Evolutionary conservation across 53 echinoderm and acorn worm genomes (phyloP), one percentile per base, ranked within the genome.

Genomic region (Arbacia lixula): DNA sequence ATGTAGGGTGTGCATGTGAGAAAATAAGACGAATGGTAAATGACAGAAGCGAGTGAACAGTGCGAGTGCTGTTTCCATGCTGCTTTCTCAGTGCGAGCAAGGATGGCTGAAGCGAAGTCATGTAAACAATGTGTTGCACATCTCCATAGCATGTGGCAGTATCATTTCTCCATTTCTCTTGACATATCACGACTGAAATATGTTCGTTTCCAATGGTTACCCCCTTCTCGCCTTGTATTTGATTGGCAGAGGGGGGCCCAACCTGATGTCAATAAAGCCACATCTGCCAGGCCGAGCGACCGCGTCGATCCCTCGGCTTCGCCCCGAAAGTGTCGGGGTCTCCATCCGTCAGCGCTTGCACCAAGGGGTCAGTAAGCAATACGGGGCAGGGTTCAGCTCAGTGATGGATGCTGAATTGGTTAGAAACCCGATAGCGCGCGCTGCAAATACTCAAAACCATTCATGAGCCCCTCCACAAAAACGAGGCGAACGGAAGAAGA

Each of bases 331-430:
- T 55, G 21, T 55, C 24, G 76, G 76, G 76, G 76, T 60, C 79
- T 41, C 60, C 79, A 79, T 79, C 79, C 79, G 41, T 79, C 79
- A 79, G 79, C 79, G 31, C 79, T 6, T 36, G 60, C 61, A 58
- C 39, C 79, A 56, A 58, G 79, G 79, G 79, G 79, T 79, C 79
- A 79, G 79, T 40, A 79, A 60, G 60, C 60, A 79, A 79, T 79
- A 79, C 79, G 60, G 21, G 60, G 24, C 58, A 17, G 60, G 61
- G 60, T 60, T 60, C 79, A 79, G 14, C 41, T 27, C 38, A 61
- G 37, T 79, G 79, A 79, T 60, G 79, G 60, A 79, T 79, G 60
- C 24, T 37, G 79, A 79, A 79, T 79, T 79, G 79, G 60, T 60
- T 39, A 60, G 79, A 60, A 60, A 79, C 61, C 79, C 79, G 79